Evolutionary conservation across 2,888 invertebrate genomes (phyloP), one percentile per base, ranked within the genome.

Genomic region (Drosophila meridionalis): DNA sequence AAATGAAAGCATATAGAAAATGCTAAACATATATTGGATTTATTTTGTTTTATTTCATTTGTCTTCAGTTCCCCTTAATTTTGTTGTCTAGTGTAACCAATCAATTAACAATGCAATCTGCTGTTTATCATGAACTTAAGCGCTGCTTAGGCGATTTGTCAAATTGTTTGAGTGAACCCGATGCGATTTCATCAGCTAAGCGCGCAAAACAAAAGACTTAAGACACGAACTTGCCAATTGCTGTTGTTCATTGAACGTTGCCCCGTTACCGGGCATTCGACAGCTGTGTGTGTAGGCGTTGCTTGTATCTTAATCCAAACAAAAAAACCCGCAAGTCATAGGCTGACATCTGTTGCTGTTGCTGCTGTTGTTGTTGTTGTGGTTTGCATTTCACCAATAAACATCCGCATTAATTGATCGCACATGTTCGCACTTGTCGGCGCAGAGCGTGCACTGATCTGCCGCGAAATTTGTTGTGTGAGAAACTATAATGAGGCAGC

Each of bases 171-270:
- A 30, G 9, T 50, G 50, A 34, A 52, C 50, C 50, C 52, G 52
- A 34, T 52, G 34, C 52, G 52, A 52, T 55, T 73, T 67, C 32
- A 71, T 50, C 50, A 48, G 52, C 40, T 55, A n/a, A 40, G 42
- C 56, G 56, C 34, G 32, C 47, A 59, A 61, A 47, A 85, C 86
- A 87, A 88, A 80, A 82, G 90, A 87, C 80, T 80, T 80, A 67
- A 73, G 88, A 53, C 73, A 85, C 85, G 53, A 87, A 86, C 83
- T 65, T 63, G 78, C 50, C 66, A 58, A 47, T 38, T 48, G 67
- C 34, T 42, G 11, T 30, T 38, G 64, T 32, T 59, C 40, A 14
- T 32, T 61, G 61, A 42, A 53, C 53, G 43, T 50, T 42, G 38
- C 47, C 62, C 40, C 34, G 36, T 52, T 50, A 14, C 20, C 34